A percentile compares a stretch with the other conserved stretches of the same genome.
phyloP scores from a whole-genome alignment of 2,113 vertebrate species.

The Cynoglossus semilaevis region DNA sequence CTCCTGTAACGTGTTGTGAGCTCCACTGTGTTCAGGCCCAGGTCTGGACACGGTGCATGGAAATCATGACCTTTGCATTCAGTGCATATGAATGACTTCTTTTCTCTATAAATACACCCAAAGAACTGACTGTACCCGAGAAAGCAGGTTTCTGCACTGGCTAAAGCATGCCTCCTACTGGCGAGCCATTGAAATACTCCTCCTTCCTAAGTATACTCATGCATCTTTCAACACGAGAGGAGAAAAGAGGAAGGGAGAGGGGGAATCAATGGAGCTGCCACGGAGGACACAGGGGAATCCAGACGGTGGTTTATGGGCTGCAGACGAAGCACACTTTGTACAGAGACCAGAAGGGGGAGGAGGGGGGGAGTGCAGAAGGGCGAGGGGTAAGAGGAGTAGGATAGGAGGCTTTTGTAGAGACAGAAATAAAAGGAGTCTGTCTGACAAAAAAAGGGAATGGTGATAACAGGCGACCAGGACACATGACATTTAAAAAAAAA shows the following conservation, averaged over 20 bases:
- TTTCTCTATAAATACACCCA: not conserved
- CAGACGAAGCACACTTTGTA: slow-evolving; percentile 53
- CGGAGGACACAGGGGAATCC: slow-evolving; percentile 60
- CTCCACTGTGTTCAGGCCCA: too few relatives aligned
- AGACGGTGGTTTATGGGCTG: slow-evolving; percentile 56
- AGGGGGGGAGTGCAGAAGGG: not conserved
- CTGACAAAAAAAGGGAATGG: slow-evolving; percentile 31
- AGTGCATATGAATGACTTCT: not conserved
- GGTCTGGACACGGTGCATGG: too few relatives aligned
- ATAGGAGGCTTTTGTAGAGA: slow-evolving; percentile 1
- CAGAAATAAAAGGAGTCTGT: slow-evolving; percentile 39
- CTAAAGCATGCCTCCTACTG: slow-evolving; percentile 72
- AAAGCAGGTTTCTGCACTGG: slow-evolving; percentile 18
- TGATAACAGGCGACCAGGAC: not conserved
- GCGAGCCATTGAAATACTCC: slow-evolving; percentile 20
- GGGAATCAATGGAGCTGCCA: slow-evolving; percentile 61
- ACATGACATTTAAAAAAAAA: not conserved
- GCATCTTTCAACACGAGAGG: slow-evolving; percentile 60
- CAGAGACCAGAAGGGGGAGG: slow-evolving; percentile 16
- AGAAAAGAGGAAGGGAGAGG: slow-evolving; percentile 8
- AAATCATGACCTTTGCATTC: not conserved
- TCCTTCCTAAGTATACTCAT: slow-evolving; percentile 32
- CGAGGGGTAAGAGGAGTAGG: too few relatives aligned
- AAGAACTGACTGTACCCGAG: not conserved
- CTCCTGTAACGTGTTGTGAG: too few relatives aligned